A percentile compares a stretch with the other conserved stretches of the same genome.
Conservation (phyloP, 2,888 invertebrate genomes). For the Micoletzkya japonica region DNA sequence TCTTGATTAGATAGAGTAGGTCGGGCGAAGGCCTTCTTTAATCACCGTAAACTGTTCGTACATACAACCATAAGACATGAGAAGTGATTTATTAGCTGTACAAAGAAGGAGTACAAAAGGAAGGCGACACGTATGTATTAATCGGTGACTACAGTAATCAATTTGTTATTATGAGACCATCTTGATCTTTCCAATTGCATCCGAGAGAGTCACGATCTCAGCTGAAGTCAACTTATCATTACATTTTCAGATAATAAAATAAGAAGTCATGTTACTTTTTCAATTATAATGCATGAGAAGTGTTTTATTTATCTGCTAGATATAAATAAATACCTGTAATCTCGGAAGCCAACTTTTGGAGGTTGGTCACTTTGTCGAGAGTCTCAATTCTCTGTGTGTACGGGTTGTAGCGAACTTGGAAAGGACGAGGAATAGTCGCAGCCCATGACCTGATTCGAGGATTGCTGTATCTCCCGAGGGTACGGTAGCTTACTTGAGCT, state of each 20-base stretch:
- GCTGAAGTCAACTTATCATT: slow-evolving; percentile 32
- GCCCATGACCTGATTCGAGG: slow-evolving; percentile 79
- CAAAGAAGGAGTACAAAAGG: no score
- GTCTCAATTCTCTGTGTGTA: slow-evolving; percentile 93
- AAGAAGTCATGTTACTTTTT: no score
- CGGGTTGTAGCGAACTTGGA: slow-evolving; percentile 90
- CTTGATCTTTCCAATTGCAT: slow-evolving; percentile 53
- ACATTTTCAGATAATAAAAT: neutral
- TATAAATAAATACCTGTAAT: slow-evolving; percentile 66
- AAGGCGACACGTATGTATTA: no score
- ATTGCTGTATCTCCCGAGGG: neutral
- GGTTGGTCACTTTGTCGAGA: slow-evolving; percentile 85
- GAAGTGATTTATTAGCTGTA: no score
- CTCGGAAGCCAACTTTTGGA: slow-evolving; percentile 77
- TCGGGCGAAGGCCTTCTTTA: no score
- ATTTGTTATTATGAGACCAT: slow-evolving; percentile 7
- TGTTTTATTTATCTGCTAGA: no score
- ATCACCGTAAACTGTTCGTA: no score
- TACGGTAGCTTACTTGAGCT: slow-evolving; percentile 79
- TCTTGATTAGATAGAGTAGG: no score
- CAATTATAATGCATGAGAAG: no score
- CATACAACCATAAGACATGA: no score
- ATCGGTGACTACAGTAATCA: no score
- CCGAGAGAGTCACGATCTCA: slow-evolving; percentile 56
- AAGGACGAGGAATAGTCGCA: slow-evolving; percentile 85